Conservation (phyloP, 2,797 vertebrate genomes). For the Sparus aurata region DNA sequence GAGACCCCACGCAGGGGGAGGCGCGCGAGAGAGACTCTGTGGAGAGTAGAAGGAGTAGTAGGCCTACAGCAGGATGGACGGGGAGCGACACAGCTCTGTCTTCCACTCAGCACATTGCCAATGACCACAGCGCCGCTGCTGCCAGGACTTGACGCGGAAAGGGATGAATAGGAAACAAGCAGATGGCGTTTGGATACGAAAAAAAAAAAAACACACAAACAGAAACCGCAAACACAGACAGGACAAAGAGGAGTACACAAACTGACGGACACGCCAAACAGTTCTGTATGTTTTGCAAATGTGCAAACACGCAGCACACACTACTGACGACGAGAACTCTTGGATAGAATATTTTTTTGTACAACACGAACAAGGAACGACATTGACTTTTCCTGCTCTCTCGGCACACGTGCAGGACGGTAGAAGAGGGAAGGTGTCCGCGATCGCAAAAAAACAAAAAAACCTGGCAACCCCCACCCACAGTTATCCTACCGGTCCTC, state of each 20-base stretch:
- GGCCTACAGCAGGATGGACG: conserved; percentile 61
- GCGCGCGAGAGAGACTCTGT: conserved; percentile 69
- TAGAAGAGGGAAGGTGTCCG: conserved; percentile 74
- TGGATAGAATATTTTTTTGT: conserved; percentile 77
- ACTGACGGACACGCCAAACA: conserved; percentile 67
- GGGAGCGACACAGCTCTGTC: conserved; percentile 61
- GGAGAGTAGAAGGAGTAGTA: conserved; percentile 67
- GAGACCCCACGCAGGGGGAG: conserved; percentile 79
- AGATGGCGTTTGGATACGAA: conserved; percentile 64
- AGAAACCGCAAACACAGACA: conserved; percentile 54
- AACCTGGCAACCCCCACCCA: conserved; percentile 60
- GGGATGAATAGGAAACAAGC: conserved; percentile 49
- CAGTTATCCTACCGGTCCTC: conserved; percentile 42
- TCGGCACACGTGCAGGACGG: conserved; percentile 74
- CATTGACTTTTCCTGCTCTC: conserved; percentile 58
- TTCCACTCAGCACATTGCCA: conserved; percentile 79
- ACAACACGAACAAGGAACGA: conserved; percentile 58
- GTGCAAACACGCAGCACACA: conserved; percentile 68
- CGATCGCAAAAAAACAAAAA: conserved; percentile 10
- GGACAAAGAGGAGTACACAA: conserved; percentile 58
- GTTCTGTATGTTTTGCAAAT: conserved; percentile 56
- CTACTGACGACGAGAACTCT: conserved; percentile 79
- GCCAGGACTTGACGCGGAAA: conserved; percentile 57
- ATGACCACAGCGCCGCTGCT: conserved; percentile 69
- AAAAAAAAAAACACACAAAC: conserved; percentile 50